Base-by-base conservation (phyloP, 2,113 vertebrate genomes). In the Rhombomys opimus region DNA sequence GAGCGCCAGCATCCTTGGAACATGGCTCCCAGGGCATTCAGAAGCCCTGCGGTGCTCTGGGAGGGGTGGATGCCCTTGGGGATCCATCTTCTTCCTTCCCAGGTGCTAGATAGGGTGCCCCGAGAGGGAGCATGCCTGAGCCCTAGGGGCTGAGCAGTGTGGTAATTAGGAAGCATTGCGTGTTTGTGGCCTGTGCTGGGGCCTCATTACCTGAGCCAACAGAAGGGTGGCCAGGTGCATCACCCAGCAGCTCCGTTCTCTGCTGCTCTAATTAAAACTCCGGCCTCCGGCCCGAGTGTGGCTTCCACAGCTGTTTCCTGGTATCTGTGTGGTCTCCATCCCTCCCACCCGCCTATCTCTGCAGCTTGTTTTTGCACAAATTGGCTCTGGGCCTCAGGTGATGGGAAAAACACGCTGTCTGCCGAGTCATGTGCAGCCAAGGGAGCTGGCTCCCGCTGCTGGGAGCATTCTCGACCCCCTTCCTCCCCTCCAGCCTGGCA, bases 301-400 rank as follows among this genome's bases (percentile, higher is more conserved):
- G 25, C 73, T 5, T 61, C 7, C 23, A 17, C 94, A 54, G 87
- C 95, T 50, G 93, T 38, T 89, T 89, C 94, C 90, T 88, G 89
- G 76, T 95, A 86, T 94, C 97, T 96, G 87, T 65, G 9, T 80
- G 12, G 78, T 61, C 86, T 63, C 22, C 17, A 85, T 86, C 76
- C 95, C 93, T 93, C 93, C 81, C 85, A n/a, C 92, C 86, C 8
- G 3, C 2, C 3, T 80, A 22, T 93, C 95, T 93, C 22, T 93
- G 59, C 63, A 38, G 96, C 38, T 93, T 97, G 94, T 97, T 97
- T 96, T 91, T 86, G 82, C 87, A 76, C 77, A 87, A 23, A 87
- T 52, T 81, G 96, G 94, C 97, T 84, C 7, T 0, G 13, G 46
- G 65, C 92, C 91, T 92, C 94, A 90, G 95, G 96, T 95, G 93